Percentiles rank a stretch among this genome's conserved stretches.
These are phyloP conservation scores for Scomber scombrus DNA, from an alignment of 2,113 vertebrate genomes.

Conservation along the genomic window DNA sequence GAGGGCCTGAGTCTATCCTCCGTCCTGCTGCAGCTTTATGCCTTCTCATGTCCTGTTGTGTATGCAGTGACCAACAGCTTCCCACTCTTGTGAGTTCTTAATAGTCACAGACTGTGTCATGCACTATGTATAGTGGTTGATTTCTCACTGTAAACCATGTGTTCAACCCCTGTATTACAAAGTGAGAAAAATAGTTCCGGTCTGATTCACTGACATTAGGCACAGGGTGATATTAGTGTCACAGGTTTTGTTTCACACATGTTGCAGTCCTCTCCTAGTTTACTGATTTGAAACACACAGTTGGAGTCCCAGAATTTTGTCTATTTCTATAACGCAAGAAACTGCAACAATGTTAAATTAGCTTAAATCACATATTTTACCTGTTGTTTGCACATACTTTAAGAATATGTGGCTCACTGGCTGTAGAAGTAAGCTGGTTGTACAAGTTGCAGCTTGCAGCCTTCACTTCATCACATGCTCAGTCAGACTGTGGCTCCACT, in stretches of 20 bases:
- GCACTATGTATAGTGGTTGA: background rate
- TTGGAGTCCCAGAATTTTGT: background rate
- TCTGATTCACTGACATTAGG: background rate
- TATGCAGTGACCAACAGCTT: constrained; percentile 85
- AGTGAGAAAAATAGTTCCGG: background rate
- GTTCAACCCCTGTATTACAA: background rate
- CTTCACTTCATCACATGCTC: background rate
- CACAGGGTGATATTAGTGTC: background rate
- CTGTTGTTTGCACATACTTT: background rate
- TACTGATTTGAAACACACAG: background rate
- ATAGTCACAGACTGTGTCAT: background rate
- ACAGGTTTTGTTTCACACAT: background rate
- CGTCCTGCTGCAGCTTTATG: constrained; percentile 84
- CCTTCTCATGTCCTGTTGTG: constrained; percentile 84
- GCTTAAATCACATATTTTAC: background rate
- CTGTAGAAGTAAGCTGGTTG: background rate
- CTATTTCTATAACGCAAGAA: background rate
- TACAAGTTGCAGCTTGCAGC: background rate
- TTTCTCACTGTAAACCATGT: background rate
- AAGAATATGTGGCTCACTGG: background rate
- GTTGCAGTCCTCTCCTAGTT: background rate
- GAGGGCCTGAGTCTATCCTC: constrained; percentile 86
- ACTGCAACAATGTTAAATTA: background rate
- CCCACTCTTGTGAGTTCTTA: constrained; percentile 85
- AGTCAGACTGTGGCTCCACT: background rate